Evolutionary conservation across 2,797 vertebrate genomes (phyloP), one percentile per base, ranked within the genome.

Genomic region (Thunnus albacares): DNA sequence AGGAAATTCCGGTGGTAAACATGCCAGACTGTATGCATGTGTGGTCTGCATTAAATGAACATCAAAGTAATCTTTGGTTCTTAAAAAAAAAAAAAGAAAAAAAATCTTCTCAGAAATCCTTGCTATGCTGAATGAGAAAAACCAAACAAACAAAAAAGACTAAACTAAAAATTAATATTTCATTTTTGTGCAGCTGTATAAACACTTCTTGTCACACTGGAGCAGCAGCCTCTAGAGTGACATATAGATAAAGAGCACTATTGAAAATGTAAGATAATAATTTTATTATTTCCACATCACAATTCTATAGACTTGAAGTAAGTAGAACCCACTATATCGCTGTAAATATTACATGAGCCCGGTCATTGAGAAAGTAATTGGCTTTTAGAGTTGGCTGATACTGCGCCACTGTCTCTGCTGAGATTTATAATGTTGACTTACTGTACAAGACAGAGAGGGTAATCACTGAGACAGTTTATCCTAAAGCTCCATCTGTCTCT

Each of bases 391-490:
- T 86, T 90, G 88, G 87, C 89, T 70, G 85, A 88, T 90, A 83
- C 76, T 81, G 75, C 84, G 82, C 79, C 72, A 64, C 78, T 88
- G 84, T 90, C 83, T 88, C 79, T 1, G 55, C 79, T 38, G 65
- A 93, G 90, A 93, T 93, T 87, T 90, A 93, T 91, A 91, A 90
- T 94, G 94, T 91, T 93, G 89, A 90, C 89, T 92, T 90, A 92
- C 86, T 84, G 88, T 90, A 91, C 80, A 82, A 90, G 89, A 92
- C 84, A 88, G 84, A 87, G 86, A 86, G 85, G 89, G 86, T 92
- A 90, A 93, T 91, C 87, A 92, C 73, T 56, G 79, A 81, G 86
- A 90, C 87, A 88, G 78, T 92, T 91, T 86, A 80, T 91, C 86
- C 91, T 60, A 63, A 82, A 88, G 86, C 80, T 77, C 85, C 81